Base-by-base conservation (phyloP, 64 coral and sea anemone species). In the Porites lutea region DNA sequence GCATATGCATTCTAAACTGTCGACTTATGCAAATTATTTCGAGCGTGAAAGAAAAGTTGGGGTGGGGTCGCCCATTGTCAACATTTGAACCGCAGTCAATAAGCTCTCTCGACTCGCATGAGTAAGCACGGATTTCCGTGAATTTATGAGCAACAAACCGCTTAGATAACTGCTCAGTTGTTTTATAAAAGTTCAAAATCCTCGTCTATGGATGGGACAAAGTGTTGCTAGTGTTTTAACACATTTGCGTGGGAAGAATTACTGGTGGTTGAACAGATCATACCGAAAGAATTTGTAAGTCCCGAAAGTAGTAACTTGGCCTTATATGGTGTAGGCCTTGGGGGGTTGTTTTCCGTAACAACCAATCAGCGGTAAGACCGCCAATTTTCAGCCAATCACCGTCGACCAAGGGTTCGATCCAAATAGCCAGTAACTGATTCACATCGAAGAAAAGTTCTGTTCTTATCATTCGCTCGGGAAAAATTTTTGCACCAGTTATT, bases 291-390 rank as follows among this genome's bases (percentile, higher is more conserved):
- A 92, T 97, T 94, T 93, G 92, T 99, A 96, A 99, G 88, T 60
- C 89, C 97, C 85, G 86, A 99, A 98, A 99, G 97, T 99, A 99
- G 97, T 99, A 99, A 99, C 94, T 79, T 96, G 91, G 85, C 97
- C 97, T 92, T 99, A 93, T 96, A 89, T 96, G 97, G 97, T 87
- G 45, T 50, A 82, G 79, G 72, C 88, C 91, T 72, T 79, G 57
- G 94, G 82, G 79, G 62, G 94, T 92, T 99, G 97, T 99, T 99
- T 89, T 99, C 67, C 88, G 78, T 83, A 69, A 93, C 91, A 87
- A 89, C 97, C 97, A 99, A 99, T 99, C 88, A 89, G 75, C 54
- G 45, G 14, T 46, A 62, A 91, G 77, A 78, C 83, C 73, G 83
- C 86, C 66, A 73, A 85, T 79, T 62, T 59, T 82, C 13, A 91